A percentile compares a stretch with the other conserved stretches of the same genome.
phyloP scores from a whole-genome alignment of 2,797 vertebrate genomes.

The Dermochelys coriacea region DNA sequence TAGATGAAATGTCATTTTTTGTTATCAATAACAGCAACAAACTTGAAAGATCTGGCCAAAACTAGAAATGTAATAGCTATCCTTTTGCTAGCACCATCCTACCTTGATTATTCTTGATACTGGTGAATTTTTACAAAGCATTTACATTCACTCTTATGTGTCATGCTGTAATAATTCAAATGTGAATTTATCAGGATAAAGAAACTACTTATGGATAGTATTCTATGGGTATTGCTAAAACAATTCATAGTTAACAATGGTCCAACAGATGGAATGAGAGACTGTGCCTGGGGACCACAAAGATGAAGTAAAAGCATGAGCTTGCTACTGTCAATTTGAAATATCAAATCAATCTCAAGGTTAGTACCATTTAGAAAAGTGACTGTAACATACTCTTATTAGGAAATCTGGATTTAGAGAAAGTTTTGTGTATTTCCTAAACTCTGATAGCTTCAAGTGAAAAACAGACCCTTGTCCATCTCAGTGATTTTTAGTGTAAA shows the following conservation, averaged over 20 bases:
- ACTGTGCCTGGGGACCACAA: neutral
- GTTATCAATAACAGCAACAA: neutral
- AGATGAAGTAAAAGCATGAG: constrained; percentile 7
- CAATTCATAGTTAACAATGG: neutral
- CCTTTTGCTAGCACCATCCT: neutral
- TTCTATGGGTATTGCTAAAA: neutral
- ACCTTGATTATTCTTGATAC: constrained; percentile 11
- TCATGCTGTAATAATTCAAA: constrained; percentile 45
- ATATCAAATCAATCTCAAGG: constrained; percentile 12
- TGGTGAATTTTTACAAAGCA: constrained; percentile 13
- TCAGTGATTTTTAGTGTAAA: constrained; percentile 14
- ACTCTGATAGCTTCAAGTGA: neutral
- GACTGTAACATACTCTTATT: constrained; percentile 30
- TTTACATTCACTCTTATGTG: constrained; percentile 39
- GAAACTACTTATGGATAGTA: neutral
- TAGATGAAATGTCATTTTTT: neutral
- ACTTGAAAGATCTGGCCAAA: constrained; percentile 4
- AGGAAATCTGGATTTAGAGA: constrained; percentile 19
- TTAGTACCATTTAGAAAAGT: constrained; percentile 2
- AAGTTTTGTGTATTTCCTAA: neutral
- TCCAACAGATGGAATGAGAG: neutral
- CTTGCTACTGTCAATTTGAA: constrained; percentile 16
- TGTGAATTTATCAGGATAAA: constrained; percentile 45
- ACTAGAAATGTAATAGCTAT: constrained; percentile 29
- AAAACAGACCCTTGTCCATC: neutral